These are phyloP conservation scores for Dermolepida albohirtum DNA, from an alignment of 2,888 invertebrate species.

Conservation along the genomic window DNA sequence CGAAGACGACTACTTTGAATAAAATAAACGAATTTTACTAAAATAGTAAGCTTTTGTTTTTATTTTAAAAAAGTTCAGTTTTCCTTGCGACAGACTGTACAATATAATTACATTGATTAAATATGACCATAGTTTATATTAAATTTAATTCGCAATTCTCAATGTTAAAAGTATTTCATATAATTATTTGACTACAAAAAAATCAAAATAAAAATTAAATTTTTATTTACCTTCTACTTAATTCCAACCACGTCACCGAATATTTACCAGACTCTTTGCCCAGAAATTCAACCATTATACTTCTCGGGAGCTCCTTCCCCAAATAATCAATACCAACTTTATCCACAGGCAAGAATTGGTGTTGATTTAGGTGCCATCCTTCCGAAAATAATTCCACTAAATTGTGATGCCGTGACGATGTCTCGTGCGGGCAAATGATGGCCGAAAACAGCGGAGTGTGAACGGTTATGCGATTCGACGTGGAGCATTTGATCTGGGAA, in stretches of 20 bases:
- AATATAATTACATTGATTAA: no score
- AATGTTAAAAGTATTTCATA: no score
- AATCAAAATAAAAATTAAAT: no score
- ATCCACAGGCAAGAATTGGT: conserved; percentile 61
- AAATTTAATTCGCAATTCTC: no score
- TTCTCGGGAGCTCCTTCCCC: conserved; percentile 73
- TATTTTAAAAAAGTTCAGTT: no score
- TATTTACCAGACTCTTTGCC: conserved; percentile 81
- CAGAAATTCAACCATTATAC: conserved; percentile 83
- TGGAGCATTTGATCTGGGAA: conserved; percentile 73
- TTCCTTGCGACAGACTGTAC: no score
- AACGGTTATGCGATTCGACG: conserved; percentile 82
- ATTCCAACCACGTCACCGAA: conserved; percentile 85
- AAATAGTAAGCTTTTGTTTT: no score
- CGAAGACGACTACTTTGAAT: no score
- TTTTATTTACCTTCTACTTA: conserved; percentile 71
- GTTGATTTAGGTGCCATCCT: conserved; percentile 74
- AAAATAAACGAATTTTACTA: no score
- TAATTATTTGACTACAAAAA: no score
- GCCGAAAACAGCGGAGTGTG: conserved; percentile 74
- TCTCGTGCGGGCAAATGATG: conserved; percentile 71
- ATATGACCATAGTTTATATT: no score
- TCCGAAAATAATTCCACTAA: conserved; percentile 86
- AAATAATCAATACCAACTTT: conserved; percentile 71
- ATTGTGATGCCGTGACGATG: conserved; percentile 70